Evolutionary conservation across 1,140 invertebrate genomes (phyloP), one percentile per base, ranked within the genome.

Genomic region (Eumeta japonica): DNA sequence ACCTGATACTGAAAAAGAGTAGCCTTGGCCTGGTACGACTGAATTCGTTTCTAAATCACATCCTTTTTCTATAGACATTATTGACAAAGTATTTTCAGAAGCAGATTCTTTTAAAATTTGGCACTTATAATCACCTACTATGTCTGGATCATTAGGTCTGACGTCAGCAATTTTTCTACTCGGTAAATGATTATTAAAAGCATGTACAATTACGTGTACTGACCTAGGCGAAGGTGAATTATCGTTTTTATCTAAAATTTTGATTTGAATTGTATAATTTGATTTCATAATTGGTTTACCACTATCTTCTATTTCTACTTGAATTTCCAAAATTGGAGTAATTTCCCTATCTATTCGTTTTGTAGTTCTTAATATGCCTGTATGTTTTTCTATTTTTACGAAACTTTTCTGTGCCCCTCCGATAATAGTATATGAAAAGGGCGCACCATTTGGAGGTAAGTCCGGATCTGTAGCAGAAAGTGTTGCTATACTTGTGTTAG

Each of bases 241-340:
- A 57, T 97, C 94, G 68, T 97, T 97, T 62, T 91, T 85, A 70
- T 97, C 94, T 3, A 86, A 61, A 2, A 97, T 83, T 27, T 84
- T 80, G 14, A 97, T 84, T 7, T 79, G 82, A 11, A 94, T 78
- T 9, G 79, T 77, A 53, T 89, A 88, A 49, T 88, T 84, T 5
- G 87, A 88, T 50, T 79, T 84, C 83, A 92, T 87, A 46, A 81
- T 81, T 0, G 92, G 92, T 12, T 77, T 81, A 1, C 94, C 94
- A 46, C 85, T 92, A 61, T 98, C 94, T 68, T 88, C 86, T 4
- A 96, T 90, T 70, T 94, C 85, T 30, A 98, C 83, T 16, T 85
- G 50, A 30, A 92, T 77, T 66, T 87, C 81, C 41, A 92, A 57
- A 50, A 85, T 76, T 7, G 88, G 83, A 16, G 85, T 88, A 1